phyloP scores from a whole-genome alignment of 2,113 vertebrate genomes.

The Casuarius casuarius region DNA sequence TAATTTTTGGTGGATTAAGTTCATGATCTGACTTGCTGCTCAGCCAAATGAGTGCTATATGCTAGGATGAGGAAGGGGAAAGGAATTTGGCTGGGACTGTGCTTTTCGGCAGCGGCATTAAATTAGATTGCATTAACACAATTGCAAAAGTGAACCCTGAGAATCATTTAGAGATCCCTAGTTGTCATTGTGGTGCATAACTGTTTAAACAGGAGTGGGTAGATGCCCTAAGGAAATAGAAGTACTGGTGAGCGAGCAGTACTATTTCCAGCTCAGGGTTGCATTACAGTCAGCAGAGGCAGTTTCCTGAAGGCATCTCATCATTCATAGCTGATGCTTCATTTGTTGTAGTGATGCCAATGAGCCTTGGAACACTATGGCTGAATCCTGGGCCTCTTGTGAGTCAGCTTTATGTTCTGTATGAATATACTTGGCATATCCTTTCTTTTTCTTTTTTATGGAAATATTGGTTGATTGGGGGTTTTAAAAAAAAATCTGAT shows the following conservation, averaged over 20 bases:
- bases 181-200: background rate
- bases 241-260: background rate
- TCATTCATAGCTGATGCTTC: background rate
- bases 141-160: background rate
- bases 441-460: accelerated
- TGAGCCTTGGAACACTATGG: background rate
- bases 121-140: too few species aligned
- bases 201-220: background rate
- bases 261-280: background rate
- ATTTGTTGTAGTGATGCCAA: background rate
- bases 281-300: background rate
- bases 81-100: too few species aligned
- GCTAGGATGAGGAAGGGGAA: too few species aligned
- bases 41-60: too few species aligned
- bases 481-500: background rate
- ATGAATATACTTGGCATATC: background rate
- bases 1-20: too few species aligned
- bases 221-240: background rate
- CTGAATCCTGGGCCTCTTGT: background rate
- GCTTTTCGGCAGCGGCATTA: too few species aligned
- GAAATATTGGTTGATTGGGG: background rate
- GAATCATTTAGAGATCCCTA: background rate
- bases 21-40: too few species aligned
- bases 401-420: background rate
- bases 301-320: background rate